Conservation (phyloP, 2,797 vertebrate genomes). For the Discoglossus pictus region DNA sequence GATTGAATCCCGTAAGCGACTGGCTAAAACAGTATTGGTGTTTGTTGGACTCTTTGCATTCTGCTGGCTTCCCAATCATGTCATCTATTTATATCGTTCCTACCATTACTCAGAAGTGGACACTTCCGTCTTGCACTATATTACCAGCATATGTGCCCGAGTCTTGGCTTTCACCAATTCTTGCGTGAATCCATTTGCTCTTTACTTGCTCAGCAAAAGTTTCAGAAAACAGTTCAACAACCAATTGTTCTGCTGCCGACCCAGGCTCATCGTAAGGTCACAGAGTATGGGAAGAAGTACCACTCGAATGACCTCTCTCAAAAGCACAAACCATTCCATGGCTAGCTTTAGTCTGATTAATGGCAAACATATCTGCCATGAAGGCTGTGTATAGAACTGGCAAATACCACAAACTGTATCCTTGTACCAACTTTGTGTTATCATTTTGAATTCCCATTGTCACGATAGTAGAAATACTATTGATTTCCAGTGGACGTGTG, state of each 20-base stretch:
- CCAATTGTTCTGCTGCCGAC: conserved; percentile 83
- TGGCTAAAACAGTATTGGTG: conserved; percentile 92
- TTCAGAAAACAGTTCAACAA: conserved; percentile 94
- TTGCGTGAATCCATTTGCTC: conserved; percentile 92
- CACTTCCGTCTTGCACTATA: conserved; percentile 85
- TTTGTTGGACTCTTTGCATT: conserved; percentile 93
- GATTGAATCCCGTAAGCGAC: conserved; percentile 91
- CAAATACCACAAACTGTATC: no score
- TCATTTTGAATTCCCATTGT: neutral
- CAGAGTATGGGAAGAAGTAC: conserved; percentile 76
- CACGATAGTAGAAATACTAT: conserved; percentile 16
- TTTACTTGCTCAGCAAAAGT: conserved; percentile 91
- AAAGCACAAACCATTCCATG: conserved; percentile 84
- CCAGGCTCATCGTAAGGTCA: conserved; percentile 64
- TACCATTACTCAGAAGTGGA: conserved; percentile 93
- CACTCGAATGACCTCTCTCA: conserved; percentile 83
- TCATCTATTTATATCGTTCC: conserved; percentile 92
- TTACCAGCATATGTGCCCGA: conserved; percentile 84
- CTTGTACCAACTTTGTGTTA: neutral
- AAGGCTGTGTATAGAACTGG: conserved; percentile 71
- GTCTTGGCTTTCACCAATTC: conserved; percentile 94
- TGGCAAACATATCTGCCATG: conserved; percentile 73
- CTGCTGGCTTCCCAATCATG: conserved; percentile 93
- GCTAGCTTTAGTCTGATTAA: conserved; percentile 84
- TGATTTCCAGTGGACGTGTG: neutral